Evolutionary conservation across 2,888 invertebrate species (phyloP).

Genomic region (Galerucella pusilla): DNA sequence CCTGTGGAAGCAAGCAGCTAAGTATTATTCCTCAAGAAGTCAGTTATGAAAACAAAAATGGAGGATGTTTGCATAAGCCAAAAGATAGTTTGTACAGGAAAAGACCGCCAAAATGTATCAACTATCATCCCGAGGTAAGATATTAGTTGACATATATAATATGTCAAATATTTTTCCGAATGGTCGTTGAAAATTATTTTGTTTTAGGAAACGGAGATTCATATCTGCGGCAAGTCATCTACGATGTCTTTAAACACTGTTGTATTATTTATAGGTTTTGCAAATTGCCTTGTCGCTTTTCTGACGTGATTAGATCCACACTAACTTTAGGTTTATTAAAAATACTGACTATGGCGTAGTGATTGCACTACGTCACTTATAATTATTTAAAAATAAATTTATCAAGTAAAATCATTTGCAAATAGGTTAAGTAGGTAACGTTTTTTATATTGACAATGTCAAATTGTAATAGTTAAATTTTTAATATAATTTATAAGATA

Average conservation of each 20-base stretch:
- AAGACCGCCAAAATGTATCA: conserved; percentile 83
- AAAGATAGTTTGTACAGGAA: conserved; percentile 78
- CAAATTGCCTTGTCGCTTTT: conserved; percentile 53
- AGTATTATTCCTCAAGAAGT: conserved; percentile 83
- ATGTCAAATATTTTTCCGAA: neutral
- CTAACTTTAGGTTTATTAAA: conserved; percentile 45
- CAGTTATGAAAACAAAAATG: conserved; percentile 67
- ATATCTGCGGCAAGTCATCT: conserved; percentile 70
- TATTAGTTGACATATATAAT: neutral
- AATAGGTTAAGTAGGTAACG: conserved; percentile 46
- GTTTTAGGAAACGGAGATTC: conserved; percentile 74
- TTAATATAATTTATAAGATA: conserved; percentile 62
- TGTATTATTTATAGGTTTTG: conserved; percentile 51
- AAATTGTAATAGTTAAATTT: conserved; percentile 61
- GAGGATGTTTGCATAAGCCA: conserved; percentile 70
- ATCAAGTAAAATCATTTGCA: conserved; percentile 45
- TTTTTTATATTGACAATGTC: conserved; percentile 51
- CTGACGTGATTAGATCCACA: conserved; percentile 55
- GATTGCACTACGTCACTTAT: conserved; percentile 40
- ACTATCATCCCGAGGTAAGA: conserved; percentile 87
- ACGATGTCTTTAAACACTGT: conserved; percentile 47
- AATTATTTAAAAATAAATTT: conserved; percentile 39
- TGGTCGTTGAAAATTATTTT: conserved; percentile 14
- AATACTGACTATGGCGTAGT: conserved; percentile 37
- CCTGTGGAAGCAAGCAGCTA: conserved; percentile 87